These are phyloP conservation scores for Aphrocallistes beatrix DNA, from an alignment of 37 sponge, comb jelly and placozoan species.

Conservation along the genomic window DNA sequence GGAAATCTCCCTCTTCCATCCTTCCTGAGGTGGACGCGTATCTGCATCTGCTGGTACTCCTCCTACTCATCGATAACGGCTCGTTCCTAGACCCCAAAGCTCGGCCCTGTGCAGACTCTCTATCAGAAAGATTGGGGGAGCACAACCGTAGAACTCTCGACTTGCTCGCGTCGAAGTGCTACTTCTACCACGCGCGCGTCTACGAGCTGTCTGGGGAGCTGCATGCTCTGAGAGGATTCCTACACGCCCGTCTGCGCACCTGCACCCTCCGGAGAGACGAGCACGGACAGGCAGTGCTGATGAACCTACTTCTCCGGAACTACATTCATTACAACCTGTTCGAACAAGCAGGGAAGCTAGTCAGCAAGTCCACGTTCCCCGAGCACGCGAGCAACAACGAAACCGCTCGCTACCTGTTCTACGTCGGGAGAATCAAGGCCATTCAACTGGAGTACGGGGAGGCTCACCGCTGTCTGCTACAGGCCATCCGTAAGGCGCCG, in stretches of 20 bases:
- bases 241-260: conserved; percentile 79
- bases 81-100: conserved; percentile 27
- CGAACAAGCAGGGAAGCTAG: conserved; percentile 87
- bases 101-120: conserved; percentile 47
- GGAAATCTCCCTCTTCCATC: background rate
- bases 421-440: conserved; percentile 80
- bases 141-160: conserved; percentile 66
- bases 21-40: conserved; percentile 60
- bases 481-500: conserved; percentile 96
- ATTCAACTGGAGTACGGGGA: conserved; percentile 87
- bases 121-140: conserved; percentile 46
- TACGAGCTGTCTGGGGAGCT: conserved; percentile 67
- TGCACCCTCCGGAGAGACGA: conserved; percentile 72
- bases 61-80: conserved; percentile 48
- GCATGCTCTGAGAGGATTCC: conserved; percentile 64
- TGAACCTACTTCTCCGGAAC: conserved; percentile 85
- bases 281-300: conserved; percentile 72
- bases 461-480: conserved; percentile 36
- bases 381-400: conserved; percentile 84
- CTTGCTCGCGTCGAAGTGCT: conserved; percentile 64
- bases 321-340: conserved; percentile 88
- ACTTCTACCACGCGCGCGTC: conserved; percentile 80
- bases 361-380: conserved; percentile 81
- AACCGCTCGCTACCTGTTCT: conserved; percentile 76
- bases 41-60: conserved; percentile 63